Percentiles rank a stretch among this genome's conserved stretches.
Evolutionary conservation across 2,888 invertebrate genomes (phyloP).

Genomic region (Villa cingulata): DNA sequence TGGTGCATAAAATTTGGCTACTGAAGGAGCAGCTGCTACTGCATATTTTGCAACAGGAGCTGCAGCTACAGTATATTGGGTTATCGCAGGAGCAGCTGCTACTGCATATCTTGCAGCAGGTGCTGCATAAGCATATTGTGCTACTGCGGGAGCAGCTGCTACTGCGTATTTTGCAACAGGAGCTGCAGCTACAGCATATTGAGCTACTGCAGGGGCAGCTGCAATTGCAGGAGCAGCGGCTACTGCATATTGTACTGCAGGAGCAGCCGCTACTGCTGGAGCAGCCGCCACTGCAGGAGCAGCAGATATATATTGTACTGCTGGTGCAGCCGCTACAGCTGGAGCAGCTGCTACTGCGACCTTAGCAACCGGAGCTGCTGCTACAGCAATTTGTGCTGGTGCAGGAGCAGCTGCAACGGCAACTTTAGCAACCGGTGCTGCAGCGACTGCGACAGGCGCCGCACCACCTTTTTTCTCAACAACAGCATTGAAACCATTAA

Average conservation of each 20-base stretch:
- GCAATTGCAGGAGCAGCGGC: conserved; percentile 22
- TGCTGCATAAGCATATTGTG: conserved; percentile 5
- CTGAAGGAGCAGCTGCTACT: conserved; percentile 17
- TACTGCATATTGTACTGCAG: conserved; percentile 18
- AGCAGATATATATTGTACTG: conserved; percentile 2
- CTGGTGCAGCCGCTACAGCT: conserved; percentile 11
- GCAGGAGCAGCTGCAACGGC: conserved; percentile 12
- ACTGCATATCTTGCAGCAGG: conserved; percentile 14
- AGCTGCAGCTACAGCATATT: conserved; percentile 12
- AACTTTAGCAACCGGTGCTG: conserved; percentile 9
- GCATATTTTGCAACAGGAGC: conserved; percentile 12
- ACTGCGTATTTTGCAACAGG: conserved; percentile 14
- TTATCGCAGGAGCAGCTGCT: conserved; percentile 18
- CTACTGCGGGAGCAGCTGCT: conserved; percentile 15
- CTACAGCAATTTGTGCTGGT: conserved; percentile 1
- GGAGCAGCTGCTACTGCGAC: conserved; percentile 1
- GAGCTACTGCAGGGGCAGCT: conserved; percentile 16
- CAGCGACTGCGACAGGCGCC: conserved; percentile 6
- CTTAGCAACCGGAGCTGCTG: conserved; percentile 19
- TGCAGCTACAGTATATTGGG: conserved; percentile 13
- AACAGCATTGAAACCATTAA: conserved; percentile 53
- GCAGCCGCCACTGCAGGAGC: conserved; percentile 21
- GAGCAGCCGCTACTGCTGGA: conserved; percentile 28
- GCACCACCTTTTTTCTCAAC: conserved; percentile 39
- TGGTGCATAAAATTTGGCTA: conserved; percentile 4